Conservation (phyloP, 2,113 vertebrate genomes). For the Macquaria australasica region DNA sequence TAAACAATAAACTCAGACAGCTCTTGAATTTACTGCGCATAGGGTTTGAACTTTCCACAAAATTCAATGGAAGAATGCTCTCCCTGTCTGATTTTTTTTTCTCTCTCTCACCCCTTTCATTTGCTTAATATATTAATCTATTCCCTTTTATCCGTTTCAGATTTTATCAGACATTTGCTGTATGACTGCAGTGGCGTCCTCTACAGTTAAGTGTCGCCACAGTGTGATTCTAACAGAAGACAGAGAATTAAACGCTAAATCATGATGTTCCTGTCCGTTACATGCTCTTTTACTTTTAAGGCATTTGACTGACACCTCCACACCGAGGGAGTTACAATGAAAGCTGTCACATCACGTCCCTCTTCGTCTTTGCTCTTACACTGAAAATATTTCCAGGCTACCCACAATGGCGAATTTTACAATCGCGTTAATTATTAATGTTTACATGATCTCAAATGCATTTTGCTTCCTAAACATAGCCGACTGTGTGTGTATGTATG, state of each 20-base stretch:
- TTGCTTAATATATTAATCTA: conserved; percentile 77
- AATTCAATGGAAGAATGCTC: conserved; percentile 40
- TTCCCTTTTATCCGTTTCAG: conserved; percentile 77
- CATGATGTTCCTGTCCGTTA: conserved; percentile 44
- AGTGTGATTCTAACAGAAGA: conserved; percentile 44
- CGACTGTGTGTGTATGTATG: conserved; percentile 17
- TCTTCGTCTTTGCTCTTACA: conserved; percentile 36
- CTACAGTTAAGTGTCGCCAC: conserved; percentile 49
- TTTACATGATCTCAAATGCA: conserved; percentile 66
- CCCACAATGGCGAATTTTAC: conserved; percentile 45
- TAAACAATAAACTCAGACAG: conserved; percentile 21
- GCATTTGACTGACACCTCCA: conserved; percentile 42
- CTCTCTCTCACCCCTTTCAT: conserved; percentile 54
- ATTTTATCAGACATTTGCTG: conserved; percentile 67
- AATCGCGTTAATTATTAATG: conserved; percentile 62
- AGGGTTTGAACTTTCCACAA: conserved; percentile 39
- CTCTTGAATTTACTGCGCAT: conserved; percentile 26
- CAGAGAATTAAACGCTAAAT: conserved; percentile 45
- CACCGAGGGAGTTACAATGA: conserved; percentile 11
- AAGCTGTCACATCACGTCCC: conserved; percentile 27
- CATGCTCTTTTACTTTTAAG: conserved; percentile 45
- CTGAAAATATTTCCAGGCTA: conserved; percentile 39
- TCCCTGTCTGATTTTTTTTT: conserved; percentile 14
- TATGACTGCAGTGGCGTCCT: conserved; percentile 52
- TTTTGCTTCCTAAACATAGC: conserved; percentile 55